Evolutionary conservation across 2,888 invertebrate genomes (phyloP).

Genomic region (Priocnemis perturbator): DNA sequence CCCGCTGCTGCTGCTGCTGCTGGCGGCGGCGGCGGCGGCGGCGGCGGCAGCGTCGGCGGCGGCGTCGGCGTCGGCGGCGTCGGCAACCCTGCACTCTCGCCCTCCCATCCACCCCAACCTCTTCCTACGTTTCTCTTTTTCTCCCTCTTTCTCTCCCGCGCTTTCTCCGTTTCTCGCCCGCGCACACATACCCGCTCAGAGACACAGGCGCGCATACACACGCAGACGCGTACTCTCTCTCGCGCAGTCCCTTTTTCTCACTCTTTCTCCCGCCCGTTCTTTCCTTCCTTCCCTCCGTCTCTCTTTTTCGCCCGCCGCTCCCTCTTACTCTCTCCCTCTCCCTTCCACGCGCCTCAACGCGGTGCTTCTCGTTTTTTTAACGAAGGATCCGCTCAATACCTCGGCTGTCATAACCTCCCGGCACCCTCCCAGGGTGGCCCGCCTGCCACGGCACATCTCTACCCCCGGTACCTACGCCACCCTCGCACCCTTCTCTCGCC

Average conservation of each 20-base stretch:
- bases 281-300: slow-evolving; percentile 23
- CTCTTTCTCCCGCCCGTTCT: slow-evolving; percentile 24
- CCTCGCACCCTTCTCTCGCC: slow-evolving; percentile 37
- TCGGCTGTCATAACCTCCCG: slow-evolving; percentile 74
- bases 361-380: slow-evolving; percentile 71
- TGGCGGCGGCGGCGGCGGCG: slow-evolving; percentile 9
- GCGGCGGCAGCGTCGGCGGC: not conserved
- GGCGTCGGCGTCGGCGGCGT: slow-evolving; percentile 20
- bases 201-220: too few species aligned
- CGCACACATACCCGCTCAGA: slow-evolving; percentile 29
- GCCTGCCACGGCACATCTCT: slow-evolving; percentile 47
- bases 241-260: slow-evolving; percentile 11
- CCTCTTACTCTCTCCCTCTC: slow-evolving; percentile 45
- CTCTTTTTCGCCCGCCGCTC: slow-evolving; percentile 28
- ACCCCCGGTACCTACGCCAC: slow-evolving; percentile 11
- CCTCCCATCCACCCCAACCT: not conserved
- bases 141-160: slow-evolving; percentile 18
- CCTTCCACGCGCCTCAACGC: slow-evolving; percentile 61
- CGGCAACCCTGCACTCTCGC: slow-evolving; percentile 20
- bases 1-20: slow-evolving; percentile 14
- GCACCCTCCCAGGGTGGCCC: slow-evolving; percentile 61
- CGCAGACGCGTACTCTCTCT: not conserved
- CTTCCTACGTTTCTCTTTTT: not conserved
- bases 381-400: slow-evolving; percentile 75
- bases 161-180: slow-evolving; percentile 31